Evolutionary conservation across 2,888 invertebrate species (phyloP), one percentile per base, ranked within the genome.

Genomic region (Laothoe populi): DNA sequence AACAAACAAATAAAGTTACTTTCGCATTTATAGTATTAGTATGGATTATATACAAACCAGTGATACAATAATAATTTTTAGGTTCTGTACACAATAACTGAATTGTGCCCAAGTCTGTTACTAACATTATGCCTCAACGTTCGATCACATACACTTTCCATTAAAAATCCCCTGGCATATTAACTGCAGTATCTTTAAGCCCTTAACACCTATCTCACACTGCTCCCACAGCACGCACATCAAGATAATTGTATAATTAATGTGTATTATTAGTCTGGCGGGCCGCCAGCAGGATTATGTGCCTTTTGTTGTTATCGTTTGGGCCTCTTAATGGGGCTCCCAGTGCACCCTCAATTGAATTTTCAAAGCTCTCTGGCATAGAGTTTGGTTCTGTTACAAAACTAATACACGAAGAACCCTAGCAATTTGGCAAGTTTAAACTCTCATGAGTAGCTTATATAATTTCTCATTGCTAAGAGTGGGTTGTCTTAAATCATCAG

Each of bases 181-280:
- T n/a, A n/a, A n/a, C n/a, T n/a, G n/a, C n/a, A n/a, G n/a, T n/a
- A n/a, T n/a, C n/a, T n/a, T n/a, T n/a, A n/a, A n/a, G n/a, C n/a
- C n/a, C n/a, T n/a, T n/a, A n/a, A 26, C 26, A 4, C 26, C 4
- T 26, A 26, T 49, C 8, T 8, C n/a, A 19, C 16, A 11, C 16
- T 49, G 31, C 31, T 8, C 26, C 4, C 45, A 46, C 23, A 11
- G 16, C 49, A 49, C 31, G 49, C 53, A 38, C 48, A 16, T 38
- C 48, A 58, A 62, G 62, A 63, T 65, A 66, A 64, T 64, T 62
- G 62, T 62, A 59, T 66, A 66, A 64, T 66, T 66, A 66, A 65
- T 48, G 59, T 63, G 60, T 40, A 63, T 64, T 63, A 62, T 10
- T 58, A 35, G 58, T 42, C 62, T 66, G 66, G 66, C 64, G 35